Base-by-base conservation (phyloP, 1,140 invertebrate species). In the Aphaenogaster ashmeadi region DNA sequence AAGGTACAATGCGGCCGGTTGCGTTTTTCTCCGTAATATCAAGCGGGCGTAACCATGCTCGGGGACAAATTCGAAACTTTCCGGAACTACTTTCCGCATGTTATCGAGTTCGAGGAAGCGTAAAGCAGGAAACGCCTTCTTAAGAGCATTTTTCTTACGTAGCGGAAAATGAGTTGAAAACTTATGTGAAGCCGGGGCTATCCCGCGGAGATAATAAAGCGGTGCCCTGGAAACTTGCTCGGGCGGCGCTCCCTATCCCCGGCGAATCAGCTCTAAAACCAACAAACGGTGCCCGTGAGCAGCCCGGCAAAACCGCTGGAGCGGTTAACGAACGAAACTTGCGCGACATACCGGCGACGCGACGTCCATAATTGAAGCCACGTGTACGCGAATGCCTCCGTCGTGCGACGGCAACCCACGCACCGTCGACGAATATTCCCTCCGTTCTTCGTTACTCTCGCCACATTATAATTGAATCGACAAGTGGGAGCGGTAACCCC, bases 121-220 rank as follows among this genome's bases (percentile, higher is more conserved):
- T 84, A 84, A 84, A 84, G 54, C 80, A 60, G 80, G 80, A 75
- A 84, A 84, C 80, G 80, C 80, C 80, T 84, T 84, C 69, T 84
- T 84, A 75, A 74, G 80, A 38, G 80, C 80, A 84, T 84, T 84
- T 84, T 84, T 84, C 80, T 84, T 84, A 84, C 80, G 80, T 84
- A 84, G 80, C 80, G 80, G 80, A 84, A 84, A 84, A 84, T 84
- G 67, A 84, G 80, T 84, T 84, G 69, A 84, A 84, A 84, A 84
- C 80, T 84, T 84, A 84, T 84, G 80, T 84, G 80, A 75, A 75
- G 80, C 80, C 80, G 80, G 56, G 80, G 18, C 52, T 60, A 74
- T 60, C 38, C 69, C 80, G 52, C 69, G 80, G 47, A 84, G 80
- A 84, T 84, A 84, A 84, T 84, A 84, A 84, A 84, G 69, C 80